These are phyloP conservation scores for Apis cerana DNA, from an alignment of 1,140 invertebrate genomes.

Conservation along the genomic window DNA sequence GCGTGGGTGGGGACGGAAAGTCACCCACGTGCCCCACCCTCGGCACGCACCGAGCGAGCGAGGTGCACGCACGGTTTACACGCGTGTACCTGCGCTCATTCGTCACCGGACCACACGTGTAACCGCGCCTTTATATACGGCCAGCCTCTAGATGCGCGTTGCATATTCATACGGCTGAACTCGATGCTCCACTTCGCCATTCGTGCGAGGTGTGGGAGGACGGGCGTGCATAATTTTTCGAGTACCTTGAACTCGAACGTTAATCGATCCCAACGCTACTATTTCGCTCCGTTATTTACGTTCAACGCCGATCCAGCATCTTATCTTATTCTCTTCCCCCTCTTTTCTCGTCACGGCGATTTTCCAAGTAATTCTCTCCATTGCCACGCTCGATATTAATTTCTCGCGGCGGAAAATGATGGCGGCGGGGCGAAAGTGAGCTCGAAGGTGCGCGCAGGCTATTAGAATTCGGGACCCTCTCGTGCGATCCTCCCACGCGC, in stretches of 20 bases:
- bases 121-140: conserved; percentile 48
- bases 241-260: conserved; percentile 56
- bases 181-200: conserved; percentile 67
- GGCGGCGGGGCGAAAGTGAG: not conserved
- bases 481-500: conserved; percentile 61
- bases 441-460: conserved; percentile 23
- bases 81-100: conserved; percentile 60
- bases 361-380: too few relatives aligned
- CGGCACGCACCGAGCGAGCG: conserved; percentile 45
- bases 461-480: conserved; percentile 56
- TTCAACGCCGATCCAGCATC: too few relatives aligned
- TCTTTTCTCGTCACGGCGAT: too few relatives aligned
- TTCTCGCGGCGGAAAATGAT: too few relatives aligned
- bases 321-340: too few relatives aligned
- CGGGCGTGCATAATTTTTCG: conserved; percentile 69
- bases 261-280: conserved; percentile 50
- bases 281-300: too few relatives aligned
- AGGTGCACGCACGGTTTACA: conserved; percentile 63
- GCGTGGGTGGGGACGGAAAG: conserved; percentile 62
- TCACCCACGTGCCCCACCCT: conserved; percentile 71
- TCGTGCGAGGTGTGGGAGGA: conserved; percentile 65
- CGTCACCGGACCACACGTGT: conserved; percentile 59
- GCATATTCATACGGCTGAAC: conserved; percentile 68
- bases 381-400: too few relatives aligned
- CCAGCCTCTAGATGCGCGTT: conserved; percentile 53